Evolutionary conservation across 2,113 vertebrate genomes (phyloP), one percentile per base, ranked within the genome.

Genomic region (Pedetes capensis): DNA sequence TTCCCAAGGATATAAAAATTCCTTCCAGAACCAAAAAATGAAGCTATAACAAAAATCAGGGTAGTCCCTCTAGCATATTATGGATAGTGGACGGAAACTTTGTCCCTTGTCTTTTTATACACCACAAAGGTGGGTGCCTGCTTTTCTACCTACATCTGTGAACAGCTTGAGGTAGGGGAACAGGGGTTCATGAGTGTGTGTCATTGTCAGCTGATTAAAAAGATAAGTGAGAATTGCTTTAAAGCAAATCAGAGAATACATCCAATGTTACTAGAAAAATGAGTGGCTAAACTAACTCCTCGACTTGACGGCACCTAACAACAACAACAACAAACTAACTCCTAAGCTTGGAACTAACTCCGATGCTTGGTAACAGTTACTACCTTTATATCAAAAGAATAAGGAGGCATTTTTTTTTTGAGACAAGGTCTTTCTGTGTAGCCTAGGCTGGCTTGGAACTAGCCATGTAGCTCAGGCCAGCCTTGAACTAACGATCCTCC

Each of bases 251-350:
- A 72, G 85, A 94, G 23, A 69, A 68, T 81, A 34, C 29, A 25
- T 71, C 22, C 32, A 44, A 72, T 71, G 14, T 39, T 55, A 16
- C 44, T 49, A 44, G 72, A 37, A 76, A 94, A 91, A 86, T 64
- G 63, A 96, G 63, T 85, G n/a, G 32, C n/a, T 80, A 55, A 91
- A 57, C 55, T n/a, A n/a, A n/a, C n/a, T n/a, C n/a, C n/a, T n/a
- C n/a, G n/a, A n/a, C n/a, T n/a, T n/a, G n/a, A n/a, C n/a, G n/a
- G n/a, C n/a, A n/a, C n/a, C n/a, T n/a, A n/a, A n/a, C n/a, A n/a
- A n/a, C n/a, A n/a, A n/a, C n/a, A n/a, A n/a, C n/a, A n/a, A n/a
- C n/a, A n/a, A n/a, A n/a, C n/a, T n/a, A n/a, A n/a, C n/a, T n/a
- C n/a, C n/a, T n/a, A n/a, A n/a, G n/a, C n/a, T n/a, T n/a, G n/a